Evolutionary conservation across 1,140 invertebrate species (phyloP).

Genomic region (Ceratoteleas bidentatus): DNA sequence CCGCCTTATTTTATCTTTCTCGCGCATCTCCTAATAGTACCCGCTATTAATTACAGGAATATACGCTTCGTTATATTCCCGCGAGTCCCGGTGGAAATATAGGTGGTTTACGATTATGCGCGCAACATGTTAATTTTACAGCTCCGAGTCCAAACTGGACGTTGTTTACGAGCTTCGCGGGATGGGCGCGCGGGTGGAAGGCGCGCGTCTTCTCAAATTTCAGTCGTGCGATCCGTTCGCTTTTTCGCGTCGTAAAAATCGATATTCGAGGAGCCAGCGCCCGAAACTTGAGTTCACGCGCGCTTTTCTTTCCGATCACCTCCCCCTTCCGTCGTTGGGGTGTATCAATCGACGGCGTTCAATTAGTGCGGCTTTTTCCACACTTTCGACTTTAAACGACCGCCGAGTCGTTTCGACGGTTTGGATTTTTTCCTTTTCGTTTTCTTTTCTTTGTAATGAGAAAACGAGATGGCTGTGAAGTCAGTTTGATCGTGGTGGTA

Average conservation of each 20-base stretch:
- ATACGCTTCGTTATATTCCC: conserved; percentile 68
- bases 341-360: too few relatives aligned
- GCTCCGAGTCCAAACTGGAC: conserved; percentile 66
- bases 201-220: conserved; percentile 62
- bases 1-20: conserved; percentile 65
- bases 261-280: conserved; percentile 43
- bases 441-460: conserved; percentile 3
- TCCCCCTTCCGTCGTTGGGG: background rate
- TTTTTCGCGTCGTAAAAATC: conserved; percentile 65
- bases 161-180: conserved; percentile 64
- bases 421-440: background rate
- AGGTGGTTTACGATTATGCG: conserved; percentile 69
- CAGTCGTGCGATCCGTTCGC: conserved; percentile 54
- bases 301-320: conserved; percentile 13
- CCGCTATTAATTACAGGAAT: conserved; percentile 69
- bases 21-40: conserved; percentile 68
- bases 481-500: too few relatives aligned
- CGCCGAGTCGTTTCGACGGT: background rate
- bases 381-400: too few relatives aligned
- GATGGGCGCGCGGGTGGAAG: conserved; percentile 58
- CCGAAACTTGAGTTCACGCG: conserved; percentile 12
- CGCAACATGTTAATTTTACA: conserved; percentile 70
- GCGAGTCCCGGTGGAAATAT: conserved; percentile 67
- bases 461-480: too few relatives aligned
- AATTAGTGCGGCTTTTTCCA: too few relatives aligned